A percentile compares a stretch with the other conserved stretches of the same genome.
phyloP scores from a whole-genome alignment of 2,113 vertebrate species.

The Seriola rivoliana region DNA sequence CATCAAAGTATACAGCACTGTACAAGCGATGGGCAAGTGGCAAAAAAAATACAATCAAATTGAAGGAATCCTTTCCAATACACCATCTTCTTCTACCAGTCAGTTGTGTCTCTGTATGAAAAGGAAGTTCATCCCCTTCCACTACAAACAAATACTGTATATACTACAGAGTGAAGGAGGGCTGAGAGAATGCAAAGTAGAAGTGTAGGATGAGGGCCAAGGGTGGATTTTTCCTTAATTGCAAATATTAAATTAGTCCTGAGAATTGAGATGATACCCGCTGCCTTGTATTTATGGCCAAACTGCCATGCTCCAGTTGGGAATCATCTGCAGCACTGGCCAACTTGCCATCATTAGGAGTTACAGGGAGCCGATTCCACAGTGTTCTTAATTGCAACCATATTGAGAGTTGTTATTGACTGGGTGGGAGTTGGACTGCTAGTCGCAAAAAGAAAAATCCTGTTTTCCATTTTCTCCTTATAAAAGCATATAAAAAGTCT shows the following conservation, averaged over 20 bases:
- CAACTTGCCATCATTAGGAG: conserved; percentile 78
- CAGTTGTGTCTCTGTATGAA: conserved; percentile 11
- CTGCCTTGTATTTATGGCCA: conserved; percentile 51
- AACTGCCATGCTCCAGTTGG: conserved; percentile 51
- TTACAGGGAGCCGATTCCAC: conserved; percentile 76
- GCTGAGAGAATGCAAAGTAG: conserved; percentile 9
- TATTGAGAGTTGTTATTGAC: conserved; percentile 78
- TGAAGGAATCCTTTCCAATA: conserved; percentile 37
- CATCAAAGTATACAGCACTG: neutral
- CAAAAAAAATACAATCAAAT: conserved; percentile 22
- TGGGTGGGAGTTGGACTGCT: conserved; percentile 70
- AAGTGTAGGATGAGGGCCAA: conserved; percentile 18
- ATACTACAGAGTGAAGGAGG: neutral
- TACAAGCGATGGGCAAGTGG: neutral
- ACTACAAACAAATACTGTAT: conserved; percentile 43
- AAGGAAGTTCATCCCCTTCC: neutral
- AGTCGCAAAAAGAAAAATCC: conserved; percentile 66
- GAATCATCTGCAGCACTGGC: conserved; percentile 63
- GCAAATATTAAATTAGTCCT: conserved; percentile 48
- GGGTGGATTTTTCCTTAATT: conserved; percentile 51
- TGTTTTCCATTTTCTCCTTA: conserved; percentile 81
- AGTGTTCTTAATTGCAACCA: conserved; percentile 79
- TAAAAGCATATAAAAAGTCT: conserved; percentile 83
- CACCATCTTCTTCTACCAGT: conserved; percentile 20
- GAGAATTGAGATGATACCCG: conserved; percentile 53